Evolutionary conservation across 2,797 vertebrate species (phyloP).

Genomic region (Limosa lapponica): DNA sequence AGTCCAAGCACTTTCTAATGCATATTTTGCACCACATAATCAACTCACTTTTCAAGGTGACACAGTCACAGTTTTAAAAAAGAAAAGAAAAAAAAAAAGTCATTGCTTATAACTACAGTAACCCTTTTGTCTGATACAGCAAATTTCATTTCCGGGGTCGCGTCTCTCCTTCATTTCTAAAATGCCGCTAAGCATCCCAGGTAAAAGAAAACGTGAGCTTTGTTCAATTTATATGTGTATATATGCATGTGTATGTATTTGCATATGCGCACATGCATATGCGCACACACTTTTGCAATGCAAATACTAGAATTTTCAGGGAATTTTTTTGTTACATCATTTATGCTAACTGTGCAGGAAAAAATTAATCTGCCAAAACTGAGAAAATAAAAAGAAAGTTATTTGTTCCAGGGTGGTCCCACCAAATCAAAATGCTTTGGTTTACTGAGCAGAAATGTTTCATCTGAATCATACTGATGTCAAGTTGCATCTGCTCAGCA

Average conservation of each 20-base stretch:
- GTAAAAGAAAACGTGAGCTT: background rate
- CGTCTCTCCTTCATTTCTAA: background rate
- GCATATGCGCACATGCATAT: background rate
- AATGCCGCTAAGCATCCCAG: background rate
- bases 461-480: conserved; percentile 39
- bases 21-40: background rate
- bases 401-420: conserved; percentile 1
- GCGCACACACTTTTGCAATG: background rate
- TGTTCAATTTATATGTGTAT: background rate
- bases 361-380: background rate
- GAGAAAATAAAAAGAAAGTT: background rate
- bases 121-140: background rate
- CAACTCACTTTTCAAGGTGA: conserved; percentile 29
- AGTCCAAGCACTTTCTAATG: background rate
- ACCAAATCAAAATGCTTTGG: conserved; percentile 24
- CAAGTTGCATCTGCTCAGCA: conserved; percentile 48
- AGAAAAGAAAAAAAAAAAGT: background rate
- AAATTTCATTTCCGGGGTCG: background rate
- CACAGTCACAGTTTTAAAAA: background rate
- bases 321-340: background rate
- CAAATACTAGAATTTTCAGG: background rate
- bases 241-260: background rate
- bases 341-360: background rate
- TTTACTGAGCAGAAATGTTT: conserved; percentile 46
- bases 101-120: background rate